Conservation (phyloP, 2,888 invertebrate species). For the Xestobium rufovillosum region DNA sequence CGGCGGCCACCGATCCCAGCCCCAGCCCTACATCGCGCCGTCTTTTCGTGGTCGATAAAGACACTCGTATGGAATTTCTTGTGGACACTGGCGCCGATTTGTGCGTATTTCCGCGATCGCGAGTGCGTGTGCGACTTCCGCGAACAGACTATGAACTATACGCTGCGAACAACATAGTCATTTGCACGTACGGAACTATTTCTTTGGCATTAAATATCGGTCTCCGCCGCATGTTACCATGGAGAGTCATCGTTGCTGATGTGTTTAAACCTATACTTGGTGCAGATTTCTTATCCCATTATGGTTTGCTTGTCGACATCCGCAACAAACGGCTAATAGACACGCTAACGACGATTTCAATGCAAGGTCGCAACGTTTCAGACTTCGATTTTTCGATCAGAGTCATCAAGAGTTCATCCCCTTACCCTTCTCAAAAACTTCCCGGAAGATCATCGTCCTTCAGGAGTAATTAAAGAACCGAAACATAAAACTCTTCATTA, state of each 20-base stretch:
- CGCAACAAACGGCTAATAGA: constrained; percentile 24
- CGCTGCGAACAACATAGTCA: constrained; percentile 32
- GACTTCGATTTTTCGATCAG: not conserved
- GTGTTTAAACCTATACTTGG: too few relatives aligned
- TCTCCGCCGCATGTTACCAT: too few relatives aligned
- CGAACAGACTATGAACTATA: constrained; percentile 26
- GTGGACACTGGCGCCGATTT: constrained; percentile 20
- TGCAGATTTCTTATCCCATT: constrained; percentile 31
- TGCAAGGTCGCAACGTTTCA: too few relatives aligned
- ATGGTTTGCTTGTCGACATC: constrained; percentile 30
- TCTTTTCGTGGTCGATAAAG: constrained; percentile 25
- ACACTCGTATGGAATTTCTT: constrained; percentile 22
- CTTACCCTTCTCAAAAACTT: too few relatives aligned
- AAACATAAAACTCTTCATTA: too few relatives aligned
- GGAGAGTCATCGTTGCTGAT: too few relatives aligned
- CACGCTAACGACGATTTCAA: constrained; percentile 7
- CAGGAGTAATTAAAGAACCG: too few relatives aligned
- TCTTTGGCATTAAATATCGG: too few relatives aligned
- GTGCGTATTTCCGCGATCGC: constrained; percentile 22
- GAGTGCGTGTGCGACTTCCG: constrained; percentile 18
- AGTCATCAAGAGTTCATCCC: not conserved
- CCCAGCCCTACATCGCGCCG: constrained; percentile 23
- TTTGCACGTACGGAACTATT: constrained; percentile 32
- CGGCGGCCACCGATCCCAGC: constrained; percentile 27
- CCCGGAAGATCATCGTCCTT: too few relatives aligned